Base-by-base conservation (phyloP, 2,888 invertebrate species). In the Latrodectus elegans region DNA sequence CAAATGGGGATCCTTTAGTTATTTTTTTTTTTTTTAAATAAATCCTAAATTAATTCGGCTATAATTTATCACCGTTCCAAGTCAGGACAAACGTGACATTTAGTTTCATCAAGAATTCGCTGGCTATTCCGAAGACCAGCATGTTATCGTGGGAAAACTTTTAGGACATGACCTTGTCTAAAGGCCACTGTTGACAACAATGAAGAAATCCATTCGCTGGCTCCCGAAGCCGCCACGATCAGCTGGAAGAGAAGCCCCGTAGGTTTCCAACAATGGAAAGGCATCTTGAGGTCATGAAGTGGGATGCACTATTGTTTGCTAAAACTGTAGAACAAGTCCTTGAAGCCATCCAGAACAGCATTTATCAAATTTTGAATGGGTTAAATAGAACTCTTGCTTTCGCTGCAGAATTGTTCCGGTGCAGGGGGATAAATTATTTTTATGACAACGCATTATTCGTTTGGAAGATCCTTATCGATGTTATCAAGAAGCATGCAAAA, bases 111-210 rank as follows among this genome's bases (percentile, higher is more conserved):
- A 75, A 55, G 60, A 75, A 75, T 75, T 26, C 14, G 22, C 67
- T 65, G 84, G 67, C 26, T 74, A 70, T 49, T 51, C 17, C 17
- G 11, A 6, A n/a, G 67, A 70, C n/a, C 15, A 49, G 15, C 11
- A 11, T 60, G 22, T 26, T 55, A 53, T 17, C 17, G 12, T 68
- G 17, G 22, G 17, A 10, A 68, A 68, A 8, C 55, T 74, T 68
- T 52, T 17, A 49, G 74, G 82, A 82, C 74, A 75, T 73, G 74
- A 82, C 74, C 73, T 82, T 82, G 82, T 80, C 74, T 74, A 38
- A 26, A 82, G 71, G 71, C 55, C 71, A 70, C 17, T 55, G 78
- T 55, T 15, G 49, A 78, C 67, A 84, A 84, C 78, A 84, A 84
- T 78, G 84, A 78, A 75, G 82, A 60, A 75, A 75, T 76, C 17